Evolutionary conservation across 2,888 invertebrate species (phyloP).

Genomic region (Pandemis corylana): DNA sequence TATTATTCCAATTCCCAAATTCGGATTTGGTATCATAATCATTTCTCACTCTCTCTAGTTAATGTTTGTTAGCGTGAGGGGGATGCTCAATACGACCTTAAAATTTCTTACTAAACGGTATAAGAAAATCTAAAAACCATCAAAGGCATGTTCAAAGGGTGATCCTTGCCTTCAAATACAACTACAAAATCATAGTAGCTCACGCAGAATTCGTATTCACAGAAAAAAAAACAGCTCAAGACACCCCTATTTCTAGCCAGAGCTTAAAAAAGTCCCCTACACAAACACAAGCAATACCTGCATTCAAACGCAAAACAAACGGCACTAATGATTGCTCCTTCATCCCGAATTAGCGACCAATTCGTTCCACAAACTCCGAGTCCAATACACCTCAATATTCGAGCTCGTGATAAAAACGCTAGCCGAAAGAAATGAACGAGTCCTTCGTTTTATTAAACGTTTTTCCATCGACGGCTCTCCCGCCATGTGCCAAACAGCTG

Average conservation of each 20-base stretch:
- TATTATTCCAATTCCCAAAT: no score
- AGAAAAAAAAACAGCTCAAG: background rate
- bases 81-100: no score
- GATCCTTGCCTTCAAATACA: no score
- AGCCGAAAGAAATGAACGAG: constrained; percentile 59
- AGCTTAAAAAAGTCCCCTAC: background rate
- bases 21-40: no score
- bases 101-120: no score
- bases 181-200: background rate
- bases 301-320: constrained; percentile 22
- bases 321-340: constrained; percentile 31
- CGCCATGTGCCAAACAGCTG: constrained; percentile 81
- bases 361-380: constrained; percentile 31
- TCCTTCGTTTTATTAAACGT: constrained; percentile 68
- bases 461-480: constrained; percentile 56
- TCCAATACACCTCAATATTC: constrained; percentile 32
- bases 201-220: background rate
- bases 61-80: no score
- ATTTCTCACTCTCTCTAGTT: no score
- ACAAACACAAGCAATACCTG: background rate
- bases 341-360: constrained; percentile 30
- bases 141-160: no score
- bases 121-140: no score
- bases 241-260: background rate
- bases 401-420: constrained; percentile 55